Evolutionary conservation across 2,113 vertebrate species (phyloP).

Genomic region (Eulemur rufifrons): DNA sequence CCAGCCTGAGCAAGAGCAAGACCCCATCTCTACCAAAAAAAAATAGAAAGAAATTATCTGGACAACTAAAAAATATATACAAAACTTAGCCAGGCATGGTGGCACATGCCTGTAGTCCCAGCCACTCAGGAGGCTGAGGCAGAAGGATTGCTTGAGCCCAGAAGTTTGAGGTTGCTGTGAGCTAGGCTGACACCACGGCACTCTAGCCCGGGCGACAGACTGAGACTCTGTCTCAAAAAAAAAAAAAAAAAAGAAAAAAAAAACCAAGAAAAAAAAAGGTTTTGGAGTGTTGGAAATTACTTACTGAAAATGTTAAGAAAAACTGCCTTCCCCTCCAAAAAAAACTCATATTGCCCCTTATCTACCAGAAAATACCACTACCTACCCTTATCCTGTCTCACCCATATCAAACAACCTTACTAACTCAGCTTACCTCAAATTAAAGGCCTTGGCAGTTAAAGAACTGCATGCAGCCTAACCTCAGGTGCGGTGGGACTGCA

Average conservation of each 20-base stretch:
- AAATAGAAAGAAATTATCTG: no score
- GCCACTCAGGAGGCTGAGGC: no score
- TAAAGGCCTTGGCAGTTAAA: not conserved
- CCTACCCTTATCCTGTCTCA: not conserved
- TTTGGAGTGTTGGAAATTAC: not conserved
- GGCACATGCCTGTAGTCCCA: no score
- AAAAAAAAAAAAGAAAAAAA: not conserved
- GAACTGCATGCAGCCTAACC: not conserved
- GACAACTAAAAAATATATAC: no score
- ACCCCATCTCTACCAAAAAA: no score
- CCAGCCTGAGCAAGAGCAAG: no score
- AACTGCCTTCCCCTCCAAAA: not conserved
- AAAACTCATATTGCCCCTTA: not conserved
- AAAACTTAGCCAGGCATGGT: no score
- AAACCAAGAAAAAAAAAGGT: not conserved
- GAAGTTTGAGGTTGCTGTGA: no score
- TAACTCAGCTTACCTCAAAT: not conserved
- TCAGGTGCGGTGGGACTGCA: not conserved
- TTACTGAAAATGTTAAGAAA: not conserved
- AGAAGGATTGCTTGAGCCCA: no score
- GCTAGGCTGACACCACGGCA: no score
- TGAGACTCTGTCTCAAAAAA: no score
- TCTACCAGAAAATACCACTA: not conserved
- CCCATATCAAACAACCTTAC: not conserved
- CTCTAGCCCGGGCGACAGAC: no score